A percentile compares a stretch with the other conserved stretches of the same genome.
phyloP scores from a whole-genome alignment of 2,888 invertebrate species.

The Phania funesta region DNA sequence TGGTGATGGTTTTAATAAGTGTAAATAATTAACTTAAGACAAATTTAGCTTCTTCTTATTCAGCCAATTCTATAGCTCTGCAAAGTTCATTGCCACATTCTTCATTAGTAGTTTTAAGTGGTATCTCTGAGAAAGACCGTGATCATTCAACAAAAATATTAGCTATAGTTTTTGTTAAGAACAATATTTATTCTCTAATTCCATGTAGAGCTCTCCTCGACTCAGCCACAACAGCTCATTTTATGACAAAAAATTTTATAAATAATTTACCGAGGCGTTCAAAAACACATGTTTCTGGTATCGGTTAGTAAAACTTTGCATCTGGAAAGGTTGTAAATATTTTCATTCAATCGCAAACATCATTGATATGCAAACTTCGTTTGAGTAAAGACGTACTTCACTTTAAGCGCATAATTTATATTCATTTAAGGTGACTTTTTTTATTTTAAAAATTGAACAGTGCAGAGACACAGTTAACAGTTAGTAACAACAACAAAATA shows the following conservation, averaged over 20 bases:
- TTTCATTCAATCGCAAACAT: slow-evolving; percentile 22
- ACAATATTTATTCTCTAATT: neutral
- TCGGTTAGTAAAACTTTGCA: neutral
- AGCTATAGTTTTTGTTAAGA: slow-evolving; percentile 50
- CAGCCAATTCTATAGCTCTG: neutral
- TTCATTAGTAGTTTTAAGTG: neutral
- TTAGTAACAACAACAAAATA: no score
- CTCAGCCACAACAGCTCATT: slow-evolving; percentile 18
- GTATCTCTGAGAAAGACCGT: neutral
- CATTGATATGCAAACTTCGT: no score
- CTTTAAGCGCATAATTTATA: no score
- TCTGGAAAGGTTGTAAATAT: neutral
- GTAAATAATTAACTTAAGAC: no score
- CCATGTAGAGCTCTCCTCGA: neutral
- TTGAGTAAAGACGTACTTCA: no score
- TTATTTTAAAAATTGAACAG: no score
- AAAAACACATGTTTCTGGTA: neutral
- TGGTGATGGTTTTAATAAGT: slow-evolving; percentile 3
- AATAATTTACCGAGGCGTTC: neutral
- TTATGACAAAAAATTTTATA: neutral
- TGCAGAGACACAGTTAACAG: no score
- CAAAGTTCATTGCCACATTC: slow-evolving; percentile 8
- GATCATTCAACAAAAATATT: neutral
- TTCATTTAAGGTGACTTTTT: no score
- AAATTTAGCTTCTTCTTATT: slow-evolving; percentile 17